These are phyloP conservation scores for Eristalinus sepulchralis DNA, from an alignment of 2,888 invertebrate species.

Conservation along the genomic window DNA sequence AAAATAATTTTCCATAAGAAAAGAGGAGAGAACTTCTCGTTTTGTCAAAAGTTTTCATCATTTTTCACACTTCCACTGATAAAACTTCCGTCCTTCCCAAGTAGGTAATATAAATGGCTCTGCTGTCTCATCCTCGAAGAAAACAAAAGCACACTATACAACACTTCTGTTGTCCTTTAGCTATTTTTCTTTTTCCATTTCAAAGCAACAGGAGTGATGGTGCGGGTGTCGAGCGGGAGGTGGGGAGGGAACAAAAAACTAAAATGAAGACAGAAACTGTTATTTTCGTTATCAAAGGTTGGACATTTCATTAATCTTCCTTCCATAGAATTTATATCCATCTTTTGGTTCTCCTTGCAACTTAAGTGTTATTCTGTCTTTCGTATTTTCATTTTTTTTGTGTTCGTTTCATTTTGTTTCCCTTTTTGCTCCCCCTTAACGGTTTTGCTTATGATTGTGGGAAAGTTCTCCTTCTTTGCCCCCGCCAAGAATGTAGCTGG, in stretches of 20 bases:
- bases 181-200: constrained; percentile 13
- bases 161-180: constrained; percentile 25
- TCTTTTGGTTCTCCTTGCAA: constrained; percentile 42
- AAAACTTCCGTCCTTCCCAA: constrained; percentile 65
- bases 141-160: constrained; percentile 17
- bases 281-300: constrained; percentile 68
- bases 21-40: constrained; percentile 51
- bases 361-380: constrained; percentile 54
- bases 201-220: constrained; percentile 48
- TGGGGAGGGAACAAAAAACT: constrained; percentile 2
- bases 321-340: constrained; percentile 64
- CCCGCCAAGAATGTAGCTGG: constrained; percentile 28
- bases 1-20: not conserved
- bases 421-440: not conserved
- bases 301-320: constrained; percentile 71
- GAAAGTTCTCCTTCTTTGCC: constrained; percentile 4
- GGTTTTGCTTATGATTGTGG: constrained; percentile 36
- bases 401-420: not conserved
- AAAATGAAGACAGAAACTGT: constrained; percentile 69
- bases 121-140: constrained; percentile 41
- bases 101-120: constrained; percentile 67
- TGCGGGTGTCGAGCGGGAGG: not conserved
- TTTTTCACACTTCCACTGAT: constrained; percentile 71
- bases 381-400: constrained; percentile 6
- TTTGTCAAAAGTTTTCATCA: constrained; percentile 70